Conservation (phyloP, 2,888 invertebrate genomes). For the Callimorpha dominula region DNA sequence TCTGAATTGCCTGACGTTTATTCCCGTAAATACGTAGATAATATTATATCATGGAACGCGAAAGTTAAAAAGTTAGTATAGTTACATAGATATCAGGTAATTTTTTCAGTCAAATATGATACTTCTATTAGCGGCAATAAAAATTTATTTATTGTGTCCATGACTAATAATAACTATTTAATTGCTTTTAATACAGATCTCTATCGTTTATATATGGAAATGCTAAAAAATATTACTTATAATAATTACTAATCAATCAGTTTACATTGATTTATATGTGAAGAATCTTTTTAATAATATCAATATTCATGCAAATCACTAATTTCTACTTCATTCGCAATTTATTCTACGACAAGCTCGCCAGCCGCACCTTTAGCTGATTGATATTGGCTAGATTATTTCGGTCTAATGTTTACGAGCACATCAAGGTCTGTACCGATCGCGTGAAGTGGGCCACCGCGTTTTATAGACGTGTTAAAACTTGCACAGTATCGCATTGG, state of each 20-base stretch:
- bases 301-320: background rate
- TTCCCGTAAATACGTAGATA: too few relatives aligned
- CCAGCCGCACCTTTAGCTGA: constrained; percentile 49
- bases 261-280: background rate
- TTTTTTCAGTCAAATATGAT: background rate
- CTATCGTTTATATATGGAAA: too few relatives aligned
- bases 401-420: constrained; percentile 53
- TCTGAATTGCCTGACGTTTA: too few relatives aligned
- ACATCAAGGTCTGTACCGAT: constrained; percentile 53
- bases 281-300: background rate
- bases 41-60: too few relatives aligned
- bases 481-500: constrained; percentile 39
- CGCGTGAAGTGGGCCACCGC: constrained; percentile 52
- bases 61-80: too few relatives aligned
- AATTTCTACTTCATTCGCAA: background rate
- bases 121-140: background rate
- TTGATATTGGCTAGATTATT: constrained; percentile 59
- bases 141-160: too few relatives aligned
- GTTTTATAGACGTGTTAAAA: constrained; percentile 51
- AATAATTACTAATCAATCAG: too few relatives aligned
- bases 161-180: too few relatives aligned
- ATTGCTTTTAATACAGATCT: too few relatives aligned
- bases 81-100: too few relatives aligned
- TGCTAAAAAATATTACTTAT: background rate
- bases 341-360: constrained; percentile 25